Conservation (phyloP, 2,113 vertebrate genomes). For the Toxostoma redivivum region DNA sequence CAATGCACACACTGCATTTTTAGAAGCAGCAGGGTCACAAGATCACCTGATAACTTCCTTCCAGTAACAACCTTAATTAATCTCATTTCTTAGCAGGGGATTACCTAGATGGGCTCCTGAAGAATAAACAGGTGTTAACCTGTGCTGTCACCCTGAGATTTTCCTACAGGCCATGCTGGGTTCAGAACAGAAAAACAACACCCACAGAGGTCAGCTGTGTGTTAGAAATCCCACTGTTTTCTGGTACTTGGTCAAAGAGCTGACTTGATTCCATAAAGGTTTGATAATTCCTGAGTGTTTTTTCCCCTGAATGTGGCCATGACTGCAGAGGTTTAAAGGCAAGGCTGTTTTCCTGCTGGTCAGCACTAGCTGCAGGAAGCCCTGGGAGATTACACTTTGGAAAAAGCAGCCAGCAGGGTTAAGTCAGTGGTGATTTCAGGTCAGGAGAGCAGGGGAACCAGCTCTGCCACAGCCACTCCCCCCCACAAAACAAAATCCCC, state of each 20-base stretch:
- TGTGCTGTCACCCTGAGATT: background rate
- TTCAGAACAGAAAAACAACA: background rate
- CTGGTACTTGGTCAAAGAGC: background rate
- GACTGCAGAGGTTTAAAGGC: background rate
- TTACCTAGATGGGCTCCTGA: background rate
- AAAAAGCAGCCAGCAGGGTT: background rate
- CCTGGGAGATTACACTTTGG: background rate
- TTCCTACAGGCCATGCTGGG: background rate
- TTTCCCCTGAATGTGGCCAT: background rate
- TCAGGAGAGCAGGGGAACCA: background rate
- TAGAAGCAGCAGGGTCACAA: background rate
- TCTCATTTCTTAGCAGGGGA: background rate
- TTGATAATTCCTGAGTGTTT: background rate
- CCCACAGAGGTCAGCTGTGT: fast-evolving
- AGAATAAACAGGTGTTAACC: background rate
- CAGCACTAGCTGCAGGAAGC: background rate
- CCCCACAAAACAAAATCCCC: background rate
- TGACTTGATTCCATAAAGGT: background rate
- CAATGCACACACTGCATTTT: background rate
- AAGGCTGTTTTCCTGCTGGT: background rate
- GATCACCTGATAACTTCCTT: background rate
- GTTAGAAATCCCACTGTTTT: background rate
- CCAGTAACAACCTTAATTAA: background rate
- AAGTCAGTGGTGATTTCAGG: background rate
- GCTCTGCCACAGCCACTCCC: background rate